Evolutionary conservation across 2,888 invertebrate species (phyloP), one percentile per base, ranked within the genome.

Genomic region (Laspeyria flexula): DNA sequence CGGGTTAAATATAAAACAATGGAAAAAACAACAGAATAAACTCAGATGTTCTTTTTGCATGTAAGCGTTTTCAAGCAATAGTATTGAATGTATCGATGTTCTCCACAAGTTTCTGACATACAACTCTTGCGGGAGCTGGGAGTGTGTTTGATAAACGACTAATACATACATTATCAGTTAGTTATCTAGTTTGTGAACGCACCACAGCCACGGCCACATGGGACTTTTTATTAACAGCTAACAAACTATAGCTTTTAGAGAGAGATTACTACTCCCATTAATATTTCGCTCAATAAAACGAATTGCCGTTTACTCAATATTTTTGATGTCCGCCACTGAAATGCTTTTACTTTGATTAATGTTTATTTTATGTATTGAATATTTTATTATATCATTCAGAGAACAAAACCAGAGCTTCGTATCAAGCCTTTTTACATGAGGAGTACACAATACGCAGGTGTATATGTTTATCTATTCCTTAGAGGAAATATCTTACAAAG

Each of bases 191-290:
- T 56, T 30, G 39, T 16, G 39, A 13, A 49, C 55, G 48, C 37
- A 54, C 53, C 52, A 47, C 45, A 49, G 43, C 53, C 46, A 54
- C 51, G 47, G 60, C 50, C 79, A 51, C 72, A 27, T 4, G 76
- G 73, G 76, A 75, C 56, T 68, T 78, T 81, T 76, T 75, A 74
- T 71, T 71, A 81, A 71, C 75, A 68, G 74, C 69, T 74, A 75
- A 73, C 75, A 73, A 75, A 80, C 77, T 77, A 70, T 73, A 71
- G 70, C 76, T 77, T 76, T 77, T 76, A 77, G 63, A 69, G 63
- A 72, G 73, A 73, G 70, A 75, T 77, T 76, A 76, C 72, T 66
- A 67, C 69, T 73, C 69, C 73, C 68, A 71, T 73, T 74, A 79
- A 77, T 60, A 71, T 52, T 69, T 58, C 60, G 47, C 35, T 60